phyloP scores from a whole-genome alignment of 2,797 vertebrate genomes.

The Tolypeutes matacus region DNA sequence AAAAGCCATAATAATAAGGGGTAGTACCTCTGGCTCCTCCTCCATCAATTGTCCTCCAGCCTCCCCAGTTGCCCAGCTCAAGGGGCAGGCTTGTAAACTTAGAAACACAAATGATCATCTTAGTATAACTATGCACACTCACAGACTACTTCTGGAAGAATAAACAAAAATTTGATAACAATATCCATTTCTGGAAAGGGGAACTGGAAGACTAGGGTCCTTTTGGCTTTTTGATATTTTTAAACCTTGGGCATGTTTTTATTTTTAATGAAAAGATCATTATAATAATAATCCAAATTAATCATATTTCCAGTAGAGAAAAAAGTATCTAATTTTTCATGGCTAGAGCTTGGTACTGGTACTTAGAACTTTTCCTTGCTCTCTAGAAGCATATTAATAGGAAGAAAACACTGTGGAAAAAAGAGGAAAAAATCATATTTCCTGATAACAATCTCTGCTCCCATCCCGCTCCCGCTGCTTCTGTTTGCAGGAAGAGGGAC shows the following conservation, averaged over 20 bases:
- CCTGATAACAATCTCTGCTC: not conserved
- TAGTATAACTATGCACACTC: not conserved
- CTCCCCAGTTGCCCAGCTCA: not conserved
- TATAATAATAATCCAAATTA: slow-evolving; percentile 8
- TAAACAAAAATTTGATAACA: not conserved
- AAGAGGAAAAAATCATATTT: not conserved
- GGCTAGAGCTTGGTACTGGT: not conserved
- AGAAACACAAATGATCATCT: not conserved
- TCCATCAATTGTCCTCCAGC: too few relatives aligned
- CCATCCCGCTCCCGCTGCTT: not conserved
- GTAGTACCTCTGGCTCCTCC: not conserved
- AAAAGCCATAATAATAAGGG: not conserved
- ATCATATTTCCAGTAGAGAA: not conserved
- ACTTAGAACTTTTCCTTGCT: not conserved
- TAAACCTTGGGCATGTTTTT: not conserved
- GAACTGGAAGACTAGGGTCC: not conserved
- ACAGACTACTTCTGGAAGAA: not conserved
- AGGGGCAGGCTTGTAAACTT: not conserved
- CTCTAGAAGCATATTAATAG: not conserved
- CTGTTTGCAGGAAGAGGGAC: not conserved
- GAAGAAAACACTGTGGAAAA: not conserved
- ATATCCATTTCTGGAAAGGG: not conserved
- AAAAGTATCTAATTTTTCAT: not conserved
- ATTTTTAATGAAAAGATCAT: slow-evolving; percentile 5
- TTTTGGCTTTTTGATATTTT: not conserved